Base-by-base conservation (phyloP, 1,140 invertebrate species). In the Monomorium pharaonis region DNA sequence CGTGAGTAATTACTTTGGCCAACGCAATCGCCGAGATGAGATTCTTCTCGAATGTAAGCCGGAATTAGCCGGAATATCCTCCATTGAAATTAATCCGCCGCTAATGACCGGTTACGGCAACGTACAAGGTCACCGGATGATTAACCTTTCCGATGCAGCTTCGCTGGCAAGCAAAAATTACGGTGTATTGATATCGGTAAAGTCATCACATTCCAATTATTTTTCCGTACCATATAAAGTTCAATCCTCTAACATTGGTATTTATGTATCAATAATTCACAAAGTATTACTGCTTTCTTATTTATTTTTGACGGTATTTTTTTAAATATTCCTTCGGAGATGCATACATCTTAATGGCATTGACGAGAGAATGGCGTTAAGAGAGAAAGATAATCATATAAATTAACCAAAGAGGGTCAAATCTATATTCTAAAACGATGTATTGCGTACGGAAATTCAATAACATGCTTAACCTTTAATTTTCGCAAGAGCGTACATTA, bases 71-170 rank as follows among this genome's bases (percentile, higher is more conserved):
- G 49, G 47, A 60, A 44, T 74, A 74, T 72, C 37, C 27, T 72
- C 58, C 6, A 37, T 18, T 74, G 78, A 83, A 83, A 83, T 72
- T 58, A 83, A 83, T 83, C 54, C 42, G 37, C 37, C 37, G 37
- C 51, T 83, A 83, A 83, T 47, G 37, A 47, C 12, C 37, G 67
- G 27, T 33, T 83, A 47, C 37, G 27, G 54, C 24, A 69, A 81
- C 18, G 24, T 67, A 37, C 33, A 74, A 74, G 27, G 27, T 72
- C 9, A 33, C n/a, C 16, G 24, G 33, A 74, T 24, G 54, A 72
- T 58, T 72, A 58, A 69, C 21, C 51, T 33, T 58, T 47, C 47
- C 42, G 24, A 30, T 58, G 30, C 12, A 30, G 42, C 18, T 30
- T 21, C 9, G 24, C 21, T 21, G 44, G 12, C 14, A 18, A 18